Evolutionary conservation across 2,113 vertebrate species (phyloP).

Genomic region (Etia nguti): DNA sequence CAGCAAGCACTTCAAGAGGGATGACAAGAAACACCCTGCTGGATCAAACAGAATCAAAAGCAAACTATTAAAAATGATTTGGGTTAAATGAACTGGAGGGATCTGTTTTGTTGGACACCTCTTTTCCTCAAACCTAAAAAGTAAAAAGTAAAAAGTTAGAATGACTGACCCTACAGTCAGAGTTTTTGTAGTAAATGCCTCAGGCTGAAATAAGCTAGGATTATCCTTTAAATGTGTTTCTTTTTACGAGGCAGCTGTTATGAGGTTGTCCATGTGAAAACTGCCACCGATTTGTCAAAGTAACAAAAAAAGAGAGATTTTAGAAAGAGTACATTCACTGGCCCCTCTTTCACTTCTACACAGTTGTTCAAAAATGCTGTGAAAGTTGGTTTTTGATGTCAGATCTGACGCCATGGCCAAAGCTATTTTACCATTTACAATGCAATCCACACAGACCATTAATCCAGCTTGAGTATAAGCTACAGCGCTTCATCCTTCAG

Average conservation of each 20-base stretch:
- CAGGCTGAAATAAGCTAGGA: not conserved
- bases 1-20: not conserved
- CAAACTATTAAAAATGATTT: not conserved
- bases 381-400: not conserved
- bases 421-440: not conserved
- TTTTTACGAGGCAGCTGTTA: not conserved
- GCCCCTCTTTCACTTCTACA: not conserved
- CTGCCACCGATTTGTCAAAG: not conserved
- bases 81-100: not conserved
- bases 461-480: not conserved
- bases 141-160: not conserved
- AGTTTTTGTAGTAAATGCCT: not conserved
- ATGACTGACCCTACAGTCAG: not conserved
- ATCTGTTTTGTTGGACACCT: not conserved
- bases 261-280: not conserved
- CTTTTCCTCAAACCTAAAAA: not conserved
- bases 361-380: not conserved
- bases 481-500: not conserved
- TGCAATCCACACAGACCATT: not conserved
- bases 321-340: not conserved
- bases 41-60: not conserved
- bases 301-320: not conserved
- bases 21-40: not conserved
- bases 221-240: not conserved
- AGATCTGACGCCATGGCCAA: fast-evolving